These are phyloP conservation scores for Carassius carassius DNA, from an alignment of 2,113 vertebrate species.

Conservation along the genomic window DNA sequence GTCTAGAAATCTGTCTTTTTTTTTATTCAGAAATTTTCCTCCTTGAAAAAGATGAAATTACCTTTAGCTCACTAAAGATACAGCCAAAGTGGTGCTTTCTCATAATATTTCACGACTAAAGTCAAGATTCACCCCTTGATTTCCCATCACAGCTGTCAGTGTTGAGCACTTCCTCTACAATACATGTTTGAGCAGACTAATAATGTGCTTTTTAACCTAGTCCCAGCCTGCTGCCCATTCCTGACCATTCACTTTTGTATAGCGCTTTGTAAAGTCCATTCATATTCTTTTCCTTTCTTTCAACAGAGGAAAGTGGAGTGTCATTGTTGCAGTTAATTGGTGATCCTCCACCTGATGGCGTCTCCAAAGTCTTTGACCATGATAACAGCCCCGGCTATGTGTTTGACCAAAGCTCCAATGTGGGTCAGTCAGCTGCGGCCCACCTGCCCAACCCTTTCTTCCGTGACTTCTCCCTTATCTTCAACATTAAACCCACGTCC, in stretches of 20 bases:
- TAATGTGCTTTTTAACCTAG: conserved; percentile 62
- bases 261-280: neutral
- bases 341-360: conserved; percentile 79
- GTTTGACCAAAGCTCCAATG: conserved; percentile 79
- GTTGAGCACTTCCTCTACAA: neutral
- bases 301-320: conserved; percentile 78
- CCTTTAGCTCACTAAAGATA: neutral
- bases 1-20: neutral
- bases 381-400: conserved; percentile 78
- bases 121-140: neutral
- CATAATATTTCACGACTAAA: neutral
- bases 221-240: conserved; percentile 57
- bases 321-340: conserved; percentile 87
- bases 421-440: conserved; percentile 82
- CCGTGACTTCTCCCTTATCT: conserved; percentile 86
- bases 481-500: conserved; percentile 81
- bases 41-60: neutral
- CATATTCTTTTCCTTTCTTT: conserved; percentile 52
- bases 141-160: neutral
- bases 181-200: conserved; percentile 48
- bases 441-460: conserved; percentile 86
- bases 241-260: neutral
- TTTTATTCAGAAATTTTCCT: neutral
- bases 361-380: conserved; percentile 73
- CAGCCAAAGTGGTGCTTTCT: neutral